Percentiles rank a stretch among this genome's conserved stretches.
Evolutionary conservation across 2,113 vertebrate species (phyloP).

Genomic region (Lepisosteus osseus): DNA sequence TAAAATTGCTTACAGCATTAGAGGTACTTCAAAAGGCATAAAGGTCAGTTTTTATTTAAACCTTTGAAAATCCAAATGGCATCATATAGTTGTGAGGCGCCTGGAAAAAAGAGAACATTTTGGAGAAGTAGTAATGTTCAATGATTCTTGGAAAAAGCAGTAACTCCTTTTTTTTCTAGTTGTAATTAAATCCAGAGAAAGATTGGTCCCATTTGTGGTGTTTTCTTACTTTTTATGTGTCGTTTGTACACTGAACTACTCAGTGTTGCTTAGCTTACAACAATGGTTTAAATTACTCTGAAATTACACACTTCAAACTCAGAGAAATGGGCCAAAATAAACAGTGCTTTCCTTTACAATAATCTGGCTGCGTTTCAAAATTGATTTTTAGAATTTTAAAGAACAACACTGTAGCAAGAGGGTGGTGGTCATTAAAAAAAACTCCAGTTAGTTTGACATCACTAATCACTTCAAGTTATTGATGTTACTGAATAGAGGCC

Average conservation of each 20-base stretch:
- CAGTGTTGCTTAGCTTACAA: neutral
- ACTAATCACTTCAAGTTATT: constrained; percentile 14
- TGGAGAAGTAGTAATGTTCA: too few relatives aligned
- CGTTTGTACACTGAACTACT: neutral
- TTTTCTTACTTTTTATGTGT: neutral
- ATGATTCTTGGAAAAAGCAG: too few relatives aligned
- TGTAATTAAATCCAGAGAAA: constrained; percentile 1
- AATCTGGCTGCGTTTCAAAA: neutral
- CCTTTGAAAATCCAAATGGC: too few relatives aligned
- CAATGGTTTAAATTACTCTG: constrained; percentile 10
- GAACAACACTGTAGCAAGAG: neutral
- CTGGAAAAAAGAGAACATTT: too few relatives aligned
- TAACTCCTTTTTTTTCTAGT: neutral
- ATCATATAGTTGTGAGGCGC: too few relatives aligned
- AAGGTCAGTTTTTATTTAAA: too few relatives aligned
- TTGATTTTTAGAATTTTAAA: constrained; percentile 3
- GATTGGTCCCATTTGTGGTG: neutral
- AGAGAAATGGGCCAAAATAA: neutral
- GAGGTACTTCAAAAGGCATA: too few relatives aligned
- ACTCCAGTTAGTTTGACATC: constrained; percentile 1
- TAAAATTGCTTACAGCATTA: too few relatives aligned
- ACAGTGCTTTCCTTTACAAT: constrained; percentile 2
- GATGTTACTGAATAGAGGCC: neutral
- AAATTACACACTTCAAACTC: neutral
- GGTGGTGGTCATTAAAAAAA: too few relatives aligned